These are phyloP conservation scores for Oreochromis niloticus DNA, from an alignment of 2,113 vertebrate genomes.

Conservation along the genomic window DNA sequence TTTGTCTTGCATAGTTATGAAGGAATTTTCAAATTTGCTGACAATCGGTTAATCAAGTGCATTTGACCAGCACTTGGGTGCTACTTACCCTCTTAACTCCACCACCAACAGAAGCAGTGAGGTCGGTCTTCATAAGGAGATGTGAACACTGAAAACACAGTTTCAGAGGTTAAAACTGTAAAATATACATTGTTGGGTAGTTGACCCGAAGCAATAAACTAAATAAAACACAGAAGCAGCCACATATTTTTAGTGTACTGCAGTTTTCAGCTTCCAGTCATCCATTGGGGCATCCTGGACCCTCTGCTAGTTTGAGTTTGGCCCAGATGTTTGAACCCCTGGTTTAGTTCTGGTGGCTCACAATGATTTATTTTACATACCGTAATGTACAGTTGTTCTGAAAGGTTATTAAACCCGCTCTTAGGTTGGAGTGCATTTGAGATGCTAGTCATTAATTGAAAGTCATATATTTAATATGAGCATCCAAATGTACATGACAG, in stretches of 20 bases:
- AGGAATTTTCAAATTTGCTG: not conserved
- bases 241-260: not conserved
- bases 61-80: not conserved
- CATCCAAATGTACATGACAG: not conserved
- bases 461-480: not conserved
- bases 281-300: not conserved
- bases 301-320: not conserved
- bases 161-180: not conserved
- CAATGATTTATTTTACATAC: not conserved
- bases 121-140: not conserved
- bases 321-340: not conserved
- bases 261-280: not conserved
- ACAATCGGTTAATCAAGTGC: not conserved
- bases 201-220: not conserved
- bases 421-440: not conserved
- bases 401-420: not conserved
- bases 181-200: not conserved
- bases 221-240: not conserved
- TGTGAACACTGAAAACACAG: not conserved
- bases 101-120: not conserved
- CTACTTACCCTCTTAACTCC: not conserved
- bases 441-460: not conserved
- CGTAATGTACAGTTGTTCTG: not conserved
- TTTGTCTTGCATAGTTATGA: not conserved
- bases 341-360: not conserved